Evolutionary conservation across 2,888 invertebrate genomes (phyloP), one percentile per base, ranked within the genome.

Genomic region (Perizoma flavofasciatum): DNA sequence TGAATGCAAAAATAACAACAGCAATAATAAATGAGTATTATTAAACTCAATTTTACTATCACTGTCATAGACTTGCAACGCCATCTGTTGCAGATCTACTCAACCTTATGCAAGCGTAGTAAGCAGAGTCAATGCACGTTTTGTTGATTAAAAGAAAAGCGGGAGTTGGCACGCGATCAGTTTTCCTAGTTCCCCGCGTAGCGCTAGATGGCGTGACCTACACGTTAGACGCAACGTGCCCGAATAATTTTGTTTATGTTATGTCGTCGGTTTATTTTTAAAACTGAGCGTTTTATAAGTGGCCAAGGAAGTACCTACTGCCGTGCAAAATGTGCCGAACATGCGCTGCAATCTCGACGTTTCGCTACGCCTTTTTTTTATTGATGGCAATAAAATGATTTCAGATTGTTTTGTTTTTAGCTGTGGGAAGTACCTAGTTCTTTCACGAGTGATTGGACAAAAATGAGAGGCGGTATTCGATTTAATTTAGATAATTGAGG

Each of bases 201-300:
- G 7, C 66, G 51, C 65, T 72, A 90, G 90, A 83, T 87, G 88
- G 83, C 83, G 80, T 48, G 72, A 79, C 70, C 49, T 49, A 74
- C 74, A 46, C 55, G 50, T 40, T 55, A 59, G 57, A 65, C 61
- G 55, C 66, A 63, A 54, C 64, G 57, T 63, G 51, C 61, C 60
- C 53, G 63, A 72, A 63, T 71, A 66, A 81, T 79, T 79, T 81
- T 85, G 84, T 82, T 84, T 85, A 83, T 78, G 78, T 81, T 78
- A 78, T 78, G 74, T 77, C 78, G 76, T 76, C 61, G 69, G 82
- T 86, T 87, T 90, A 90, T 90, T 91, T 91, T 88, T 89, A 86
- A 83, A 85, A 68, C 78, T 62, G 82, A 86, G 81, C 85, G 78
- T 83, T 88, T 88, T 88, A 87, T 87, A 89, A 89, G 89, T 89